A percentile compares a stretch with the other conserved stretches of the same genome.
These are phyloP conservation scores for Cartodere bifasciata DNA, from an alignment of 2,888 invertebrate species.

Conservation along the genomic window DNA sequence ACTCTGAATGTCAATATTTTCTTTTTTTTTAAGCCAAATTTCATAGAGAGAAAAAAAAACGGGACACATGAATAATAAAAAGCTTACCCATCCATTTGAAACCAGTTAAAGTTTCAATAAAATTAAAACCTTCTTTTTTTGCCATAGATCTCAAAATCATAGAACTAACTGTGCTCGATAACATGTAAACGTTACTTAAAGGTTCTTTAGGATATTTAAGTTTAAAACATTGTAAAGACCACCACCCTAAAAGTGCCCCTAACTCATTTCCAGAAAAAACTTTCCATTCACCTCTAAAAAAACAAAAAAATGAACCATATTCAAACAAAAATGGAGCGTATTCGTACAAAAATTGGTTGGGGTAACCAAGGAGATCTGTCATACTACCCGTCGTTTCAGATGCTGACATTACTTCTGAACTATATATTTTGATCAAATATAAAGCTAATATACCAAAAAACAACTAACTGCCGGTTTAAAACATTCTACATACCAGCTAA, in stretches of 20 bases:
- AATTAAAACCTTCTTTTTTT: constrained; percentile 60
- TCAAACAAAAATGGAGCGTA: too few species aligned
- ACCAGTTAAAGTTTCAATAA: constrained; percentile 87
- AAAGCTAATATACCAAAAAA: too few species aligned
- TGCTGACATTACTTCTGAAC: too few species aligned
- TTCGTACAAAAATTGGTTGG: too few species aligned
- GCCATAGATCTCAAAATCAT: constrained; percentile 82
- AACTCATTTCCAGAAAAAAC: constrained; percentile 93
- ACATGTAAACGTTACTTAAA: constrained; percentile 58
- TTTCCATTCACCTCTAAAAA: constrained; percentile 70
- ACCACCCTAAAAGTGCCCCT: constrained; percentile 90
- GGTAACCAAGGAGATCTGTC: too few species aligned
- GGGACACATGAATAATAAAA: constrained; percentile 4
- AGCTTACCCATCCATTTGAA: constrained; percentile 95
- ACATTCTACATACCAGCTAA: too few species aligned
- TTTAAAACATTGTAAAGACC: constrained; percentile 58
- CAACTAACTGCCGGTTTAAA: too few species aligned
- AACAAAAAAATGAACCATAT: too few species aligned
- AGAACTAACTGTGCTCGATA: constrained; percentile 93
- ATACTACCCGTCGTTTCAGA: too few species aligned
- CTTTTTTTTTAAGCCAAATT: too few species aligned
- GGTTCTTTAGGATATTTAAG: constrained; percentile 36
- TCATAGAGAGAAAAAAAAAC: constrained; percentile 6
- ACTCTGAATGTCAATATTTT: too few species aligned
- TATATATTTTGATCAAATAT: too few species aligned